These are phyloP conservation scores for Nettapus auritus DNA, from an alignment of 2,113 vertebrate genomes.

Conservation along the genomic window DNA sequence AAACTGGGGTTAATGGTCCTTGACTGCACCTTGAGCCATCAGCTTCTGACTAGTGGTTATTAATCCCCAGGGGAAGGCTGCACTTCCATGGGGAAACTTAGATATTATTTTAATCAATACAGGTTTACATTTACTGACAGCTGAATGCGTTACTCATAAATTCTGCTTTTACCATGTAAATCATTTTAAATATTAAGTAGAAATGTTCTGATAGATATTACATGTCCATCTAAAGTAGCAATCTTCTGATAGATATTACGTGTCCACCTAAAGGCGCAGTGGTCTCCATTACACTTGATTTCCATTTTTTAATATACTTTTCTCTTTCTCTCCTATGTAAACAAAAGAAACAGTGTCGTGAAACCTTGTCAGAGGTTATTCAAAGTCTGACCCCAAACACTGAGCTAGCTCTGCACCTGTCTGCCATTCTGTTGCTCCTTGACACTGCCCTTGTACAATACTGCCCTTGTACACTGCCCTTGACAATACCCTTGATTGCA, in stretches of 20 bases:
- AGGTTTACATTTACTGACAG: neutral
- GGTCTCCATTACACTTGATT: neutral
- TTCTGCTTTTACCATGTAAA: neutral
- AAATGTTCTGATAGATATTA: neutral
- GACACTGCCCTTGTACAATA: too few species aligned
- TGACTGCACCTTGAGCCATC: slow-evolving; percentile 37
- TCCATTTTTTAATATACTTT: neutral
- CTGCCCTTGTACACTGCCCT: too few species aligned
- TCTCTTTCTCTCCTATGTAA: neutral
- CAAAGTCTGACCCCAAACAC: neutral
- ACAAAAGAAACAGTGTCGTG: neutral
- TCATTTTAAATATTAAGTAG: neutral
- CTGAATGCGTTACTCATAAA: slow-evolving; percentile 7
- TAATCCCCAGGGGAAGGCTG: neutral
- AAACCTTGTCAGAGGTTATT: neutral
- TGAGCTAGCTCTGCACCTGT: neutral
- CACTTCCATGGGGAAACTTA: neutral
- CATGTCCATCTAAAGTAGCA: neutral
- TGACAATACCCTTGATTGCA: neutral
- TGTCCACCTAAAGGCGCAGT: neutral
- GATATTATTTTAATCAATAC: slow-evolving; percentile 45
- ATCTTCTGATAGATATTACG: neutral
- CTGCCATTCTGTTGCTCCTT: neutral
- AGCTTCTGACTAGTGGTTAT: slow-evolving; percentile 20
- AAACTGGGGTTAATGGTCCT: slow-evolving; percentile 52